phyloP scores from a whole-genome alignment of 2,888 invertebrate species.

The Acrobasis consociella region DNA sequence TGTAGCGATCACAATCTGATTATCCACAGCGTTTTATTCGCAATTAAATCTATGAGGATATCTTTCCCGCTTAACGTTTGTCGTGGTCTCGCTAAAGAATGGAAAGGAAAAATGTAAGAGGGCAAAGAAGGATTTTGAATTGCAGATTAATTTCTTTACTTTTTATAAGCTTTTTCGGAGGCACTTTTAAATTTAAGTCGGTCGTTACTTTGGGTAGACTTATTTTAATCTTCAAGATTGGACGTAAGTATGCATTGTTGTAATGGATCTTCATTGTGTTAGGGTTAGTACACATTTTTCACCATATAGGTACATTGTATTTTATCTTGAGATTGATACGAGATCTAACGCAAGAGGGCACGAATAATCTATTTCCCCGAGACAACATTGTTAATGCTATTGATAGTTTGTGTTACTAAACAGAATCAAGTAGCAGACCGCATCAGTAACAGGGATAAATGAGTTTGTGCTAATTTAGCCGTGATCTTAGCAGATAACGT shows the following conservation, averaged over 20 bases:
- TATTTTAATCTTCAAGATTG: slow-evolving; percentile 45
- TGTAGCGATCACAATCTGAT: slow-evolving; percentile 10
- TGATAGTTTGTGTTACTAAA: slow-evolving; percentile 16
- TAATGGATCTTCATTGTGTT: slow-evolving; percentile 29
- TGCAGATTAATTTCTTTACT: slow-evolving; percentile 73
- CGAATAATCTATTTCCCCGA: slow-evolving; percentile 3
- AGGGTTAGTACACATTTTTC: not conserved
- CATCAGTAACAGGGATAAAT: slow-evolving; percentile 16
- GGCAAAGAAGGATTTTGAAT: slow-evolving; percentile 64
- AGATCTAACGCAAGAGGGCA: slow-evolving; percentile 1
- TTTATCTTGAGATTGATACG: slow-evolving; percentile 1
- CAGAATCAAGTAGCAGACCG: slow-evolving; percentile 18
- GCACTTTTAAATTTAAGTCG: slow-evolving; percentile 60
- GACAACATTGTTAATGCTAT: slow-evolving; percentile 20
- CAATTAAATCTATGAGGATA: slow-evolving; percentile 29
- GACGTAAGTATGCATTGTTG: not conserved
- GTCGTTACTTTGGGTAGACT: slow-evolving; percentile 52
- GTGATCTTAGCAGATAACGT: not conserved
- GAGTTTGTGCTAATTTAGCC: slow-evolving; percentile 14
- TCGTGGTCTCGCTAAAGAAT: slow-evolving; percentile 50
- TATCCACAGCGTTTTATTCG: slow-evolving; percentile 19
- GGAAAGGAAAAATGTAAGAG: slow-evolving; percentile 51
- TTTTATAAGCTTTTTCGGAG: slow-evolving; percentile 63
- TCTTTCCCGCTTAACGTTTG: slow-evolving; percentile 43
- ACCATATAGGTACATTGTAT: not conserved